Evolutionary conservation across 2,113 vertebrate genomes (phyloP), one percentile per base, ranked within the genome.

Genomic region (Gadus macrocephalus): DNA sequence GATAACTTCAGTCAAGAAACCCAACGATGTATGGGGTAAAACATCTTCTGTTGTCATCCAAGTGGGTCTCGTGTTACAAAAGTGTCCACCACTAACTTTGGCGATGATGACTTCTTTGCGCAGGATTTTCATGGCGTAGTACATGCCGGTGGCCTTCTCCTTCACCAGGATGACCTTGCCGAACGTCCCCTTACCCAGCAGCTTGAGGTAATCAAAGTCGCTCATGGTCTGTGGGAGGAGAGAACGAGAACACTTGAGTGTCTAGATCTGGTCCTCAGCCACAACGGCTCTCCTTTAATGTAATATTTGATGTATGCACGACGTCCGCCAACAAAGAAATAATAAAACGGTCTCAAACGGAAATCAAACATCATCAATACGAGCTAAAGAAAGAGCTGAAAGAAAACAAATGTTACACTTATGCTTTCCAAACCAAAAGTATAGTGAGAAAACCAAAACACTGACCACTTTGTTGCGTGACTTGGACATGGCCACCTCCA

Each of bases 61-160:
- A 62, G 14, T 27, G 42, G 42, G 20, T 55, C 64, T 61, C 1
- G 55, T 53, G 49, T 20, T 49, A 49, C 7, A 9, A 49, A 49
- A 27, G 59, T n/a, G 11, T 22, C 22, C 1, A 53, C n/a, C 28
- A 84, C 88, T 22, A 56, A 96, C 96, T 90, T 98, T 98, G 25
- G 95, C 96, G 0, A 98, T 97, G 89, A 98, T 96, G 65, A 98
- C 96, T 83, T 98, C 95, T 70, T 98, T 98, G 62, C 96, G 92
- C 3, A 98, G 91, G 82, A 98, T 97, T 81, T 98, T 98, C 96
- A 98, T 98, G 89, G 96, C 96, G 0, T 98, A 98, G 75, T 98
- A 96, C 84, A 93, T 93, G 5, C 96, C 95, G 0, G 93, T 92
- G 72, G 95, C 95, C 69, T 98, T 97, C 72, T 98, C 96, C 75